Percentiles rank a stretch among this genome's conserved stretches.
Evolutionary conservation across 2,888 invertebrate species (phyloP).

Genomic region (Pachliopta kotzebuea): DNA sequence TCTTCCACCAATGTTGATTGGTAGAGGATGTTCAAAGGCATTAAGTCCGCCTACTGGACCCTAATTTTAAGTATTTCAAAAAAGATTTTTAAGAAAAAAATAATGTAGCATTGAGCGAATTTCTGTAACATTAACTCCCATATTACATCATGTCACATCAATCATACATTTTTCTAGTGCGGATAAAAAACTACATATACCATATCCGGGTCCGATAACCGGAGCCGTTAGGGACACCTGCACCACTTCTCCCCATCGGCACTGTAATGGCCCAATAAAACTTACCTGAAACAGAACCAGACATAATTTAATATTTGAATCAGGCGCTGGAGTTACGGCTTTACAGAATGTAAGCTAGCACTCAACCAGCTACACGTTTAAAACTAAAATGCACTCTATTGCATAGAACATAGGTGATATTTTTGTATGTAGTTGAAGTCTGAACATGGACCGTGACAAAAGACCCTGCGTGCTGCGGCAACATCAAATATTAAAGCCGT

Average conservation of each 20-base stretch:
- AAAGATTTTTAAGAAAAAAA: too few species aligned
- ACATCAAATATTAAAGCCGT: slow-evolving; percentile 56
- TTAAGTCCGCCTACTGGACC: too few species aligned
- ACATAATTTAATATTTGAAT: slow-evolving; percentile 36
- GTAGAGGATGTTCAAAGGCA: too few species aligned
- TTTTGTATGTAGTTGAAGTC: slow-evolving; percentile 32
- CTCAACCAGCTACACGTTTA: slow-evolving; percentile 15
- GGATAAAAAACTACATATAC: not conserved
- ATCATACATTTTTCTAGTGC: too few species aligned
- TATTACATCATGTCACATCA: too few species aligned
- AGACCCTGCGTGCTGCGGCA: slow-evolving; percentile 40
- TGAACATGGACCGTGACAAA: slow-evolving; percentile 30
- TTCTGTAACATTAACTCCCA: too few species aligned
- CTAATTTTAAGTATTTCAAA: too few species aligned
- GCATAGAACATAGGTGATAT: slow-evolving; percentile 38
- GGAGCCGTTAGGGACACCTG: slow-evolving; percentile 37
- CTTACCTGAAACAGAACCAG: slow-evolving; percentile 41
- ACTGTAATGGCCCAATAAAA: slow-evolving; percentile 37
- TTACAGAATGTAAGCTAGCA: not conserved
- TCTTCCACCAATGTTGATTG: too few species aligned
- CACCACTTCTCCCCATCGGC: slow-evolving; percentile 34
- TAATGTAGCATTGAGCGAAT: too few species aligned
- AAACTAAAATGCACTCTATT: slow-evolving; percentile 42
- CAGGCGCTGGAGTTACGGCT: slow-evolving; percentile 2
- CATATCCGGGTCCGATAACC: slow-evolving; percentile 24